A percentile compares a stretch with the other conserved stretches of the same genome.
Conservation (phyloP, 2,797 vertebrate genomes). For the Ptychobarbus kaznakovi region DNA sequence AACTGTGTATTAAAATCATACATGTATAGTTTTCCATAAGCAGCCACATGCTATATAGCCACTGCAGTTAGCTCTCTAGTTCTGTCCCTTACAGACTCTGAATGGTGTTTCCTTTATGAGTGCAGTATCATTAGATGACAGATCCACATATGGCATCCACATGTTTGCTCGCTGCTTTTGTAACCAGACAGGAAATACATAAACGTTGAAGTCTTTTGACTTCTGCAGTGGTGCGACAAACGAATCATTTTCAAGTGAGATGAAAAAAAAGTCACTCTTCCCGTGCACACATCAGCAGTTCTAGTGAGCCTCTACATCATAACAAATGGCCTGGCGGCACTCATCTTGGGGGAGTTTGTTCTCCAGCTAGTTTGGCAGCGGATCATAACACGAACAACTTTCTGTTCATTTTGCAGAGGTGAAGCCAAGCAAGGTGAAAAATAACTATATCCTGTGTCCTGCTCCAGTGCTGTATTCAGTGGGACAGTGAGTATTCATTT, state of each 20-base stretch:
- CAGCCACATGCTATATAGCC: conserved; percentile 33
- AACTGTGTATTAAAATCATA: background rate
- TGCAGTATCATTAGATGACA: conserved; percentile 8
- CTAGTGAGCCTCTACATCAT: conserved; percentile 39
- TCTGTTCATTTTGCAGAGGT: conserved; percentile 77
- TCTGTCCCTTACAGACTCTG: background rate
- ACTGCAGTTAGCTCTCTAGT: background rate
- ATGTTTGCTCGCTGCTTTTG: background rate
- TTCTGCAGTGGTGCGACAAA: background rate
- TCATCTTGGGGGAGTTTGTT: conserved; percentile 47
- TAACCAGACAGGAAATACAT: conserved; percentile 36
- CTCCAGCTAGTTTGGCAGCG: background rate
- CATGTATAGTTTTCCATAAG: background rate
- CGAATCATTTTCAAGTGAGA: background rate
- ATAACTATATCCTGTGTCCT: conserved; percentile 87
- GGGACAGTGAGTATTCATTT: conserved; percentile 88
- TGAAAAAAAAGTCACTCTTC: background rate
- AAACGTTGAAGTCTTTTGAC: background rate
- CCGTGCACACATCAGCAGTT: conserved; percentile 40
- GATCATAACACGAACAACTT: conserved; percentile 32
- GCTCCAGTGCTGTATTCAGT: conserved; percentile 83
- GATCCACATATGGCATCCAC: conserved; percentile 9
- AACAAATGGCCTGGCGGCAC: conserved; percentile 36
- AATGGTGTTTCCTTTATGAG: background rate
- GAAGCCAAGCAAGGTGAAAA: conserved; percentile 78